These are phyloP conservation scores for Drosophila virilis DNA, from an alignment of 1,140 invertebrate genomes.

Conservation along the genomic window DNA sequence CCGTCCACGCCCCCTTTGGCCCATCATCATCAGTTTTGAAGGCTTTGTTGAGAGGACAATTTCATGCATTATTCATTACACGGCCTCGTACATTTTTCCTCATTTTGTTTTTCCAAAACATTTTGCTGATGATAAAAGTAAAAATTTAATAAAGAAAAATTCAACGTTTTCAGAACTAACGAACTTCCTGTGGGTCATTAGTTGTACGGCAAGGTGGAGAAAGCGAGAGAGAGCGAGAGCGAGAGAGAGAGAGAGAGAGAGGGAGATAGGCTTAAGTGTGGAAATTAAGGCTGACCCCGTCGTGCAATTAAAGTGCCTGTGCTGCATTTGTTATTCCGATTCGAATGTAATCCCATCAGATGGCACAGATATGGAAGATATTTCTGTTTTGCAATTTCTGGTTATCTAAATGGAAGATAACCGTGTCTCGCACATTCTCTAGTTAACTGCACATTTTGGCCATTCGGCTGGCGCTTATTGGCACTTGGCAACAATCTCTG, in stretches of 20 bases:
- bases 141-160: constrained; percentile 79
- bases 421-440: constrained; percentile 14
- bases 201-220: background rate
- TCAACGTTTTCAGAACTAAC: constrained; percentile 52
- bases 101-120: constrained; percentile 58
- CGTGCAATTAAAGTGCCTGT: constrained; percentile 53
- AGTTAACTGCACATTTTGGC: constrained; percentile 41
- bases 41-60: constrained; percentile 54
- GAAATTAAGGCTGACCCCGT: background rate
- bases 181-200: constrained; percentile 64
- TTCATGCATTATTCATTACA: constrained; percentile 76
- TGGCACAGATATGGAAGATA: background rate
- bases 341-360: constrained; percentile 25
- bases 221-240: background rate
- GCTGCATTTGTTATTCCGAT: constrained; percentile 29
- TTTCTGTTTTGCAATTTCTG: background rate
- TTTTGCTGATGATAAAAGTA: constrained; percentile 38
- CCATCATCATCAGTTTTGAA: constrained; percentile 34
- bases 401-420: background rate
- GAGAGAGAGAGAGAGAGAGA: constrained; percentile 5
- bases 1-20: background rate
- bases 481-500: constrained; percentile 70
- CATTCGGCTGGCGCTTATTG: constrained; percentile 63
- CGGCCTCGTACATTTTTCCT: constrained; percentile 71
- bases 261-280: constrained; percentile 39